phyloP scores from a whole-genome alignment of 2,888 invertebrate species.

The Ischnus inquisitorius region DNA sequence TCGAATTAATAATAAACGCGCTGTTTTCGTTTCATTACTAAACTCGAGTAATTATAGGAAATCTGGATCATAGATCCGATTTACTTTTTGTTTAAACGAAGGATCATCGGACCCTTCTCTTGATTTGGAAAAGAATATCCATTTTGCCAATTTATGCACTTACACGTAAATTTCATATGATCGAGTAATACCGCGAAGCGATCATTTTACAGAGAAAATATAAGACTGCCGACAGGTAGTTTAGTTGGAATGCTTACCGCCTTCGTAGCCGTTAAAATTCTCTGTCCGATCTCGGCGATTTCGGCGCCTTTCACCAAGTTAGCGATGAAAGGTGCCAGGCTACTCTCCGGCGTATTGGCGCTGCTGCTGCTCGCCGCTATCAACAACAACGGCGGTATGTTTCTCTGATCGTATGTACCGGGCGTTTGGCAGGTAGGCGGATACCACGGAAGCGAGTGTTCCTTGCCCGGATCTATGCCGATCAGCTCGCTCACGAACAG shows the following conservation, averaged over 20 bases:
- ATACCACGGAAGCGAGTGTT: slow-evolving; percentile 92
- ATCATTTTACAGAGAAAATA: no score
- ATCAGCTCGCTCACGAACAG: slow-evolving; percentile 86
- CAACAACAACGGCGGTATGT: slow-evolving; percentile 82
- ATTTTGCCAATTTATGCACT: no score
- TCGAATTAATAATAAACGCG: neutral
- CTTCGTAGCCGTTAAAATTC: slow-evolving; percentile 91
- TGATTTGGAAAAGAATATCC: no score
- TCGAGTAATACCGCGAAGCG: neutral
- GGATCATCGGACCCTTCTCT: no score
- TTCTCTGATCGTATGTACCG: slow-evolving; percentile 81
- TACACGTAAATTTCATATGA: no score
- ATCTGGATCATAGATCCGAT: neutral
- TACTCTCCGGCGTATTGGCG: slow-evolving; percentile 79
- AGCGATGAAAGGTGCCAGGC: slow-evolving; percentile 84
- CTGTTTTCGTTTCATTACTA: no score
- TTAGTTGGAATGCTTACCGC: slow-evolving; percentile 85
- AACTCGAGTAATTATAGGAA: no score
- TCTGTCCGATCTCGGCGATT: slow-evolving; percentile 92
- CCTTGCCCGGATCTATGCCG: slow-evolving; percentile 87
- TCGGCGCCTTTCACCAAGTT: slow-evolving; percentile 85
- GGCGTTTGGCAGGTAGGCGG: slow-evolving; percentile 89
- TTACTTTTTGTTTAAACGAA: neutral
- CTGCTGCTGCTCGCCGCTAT: slow-evolving; percentile 74
- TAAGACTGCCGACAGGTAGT: neutral